Conservation (phyloP, 2,888 invertebrate genomes). For the Clunio marinus region DNA sequence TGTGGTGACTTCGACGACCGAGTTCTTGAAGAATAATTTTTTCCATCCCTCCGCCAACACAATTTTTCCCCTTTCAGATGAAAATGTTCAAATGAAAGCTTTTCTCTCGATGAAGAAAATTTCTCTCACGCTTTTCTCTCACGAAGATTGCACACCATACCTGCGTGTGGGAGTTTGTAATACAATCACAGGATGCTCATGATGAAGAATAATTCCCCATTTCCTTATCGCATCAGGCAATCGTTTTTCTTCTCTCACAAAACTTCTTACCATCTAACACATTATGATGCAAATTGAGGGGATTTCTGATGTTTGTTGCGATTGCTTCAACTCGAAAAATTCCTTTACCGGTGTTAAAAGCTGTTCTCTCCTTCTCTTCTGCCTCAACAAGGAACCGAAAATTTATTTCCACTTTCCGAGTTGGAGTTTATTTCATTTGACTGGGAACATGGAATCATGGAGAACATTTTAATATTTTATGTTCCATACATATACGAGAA, state of each 20-base stretch:
- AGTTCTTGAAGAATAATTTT: not conserved
- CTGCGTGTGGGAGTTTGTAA: slow-evolving; percentile 10
- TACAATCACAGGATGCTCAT: not conserved
- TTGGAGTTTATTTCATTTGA: slow-evolving; percentile 17
- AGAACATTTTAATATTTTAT: slow-evolving; percentile 19
- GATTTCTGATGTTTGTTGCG: not conserved
- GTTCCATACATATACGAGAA: not conserved
- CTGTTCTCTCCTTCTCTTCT: not conserved
- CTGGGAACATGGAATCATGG: slow-evolving; percentile 21
- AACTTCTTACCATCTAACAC: not conserved
- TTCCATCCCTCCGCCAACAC: not conserved
- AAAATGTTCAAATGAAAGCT: too few relatives aligned
- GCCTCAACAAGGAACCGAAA: not conserved
- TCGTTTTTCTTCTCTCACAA: not conserved
- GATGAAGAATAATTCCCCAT: not conserved
- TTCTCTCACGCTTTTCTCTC: not conserved
- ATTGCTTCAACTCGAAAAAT: slow-evolving; percentile 25
- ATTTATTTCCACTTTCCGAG: slow-evolving; percentile 12
- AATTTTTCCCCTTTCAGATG: not conserved
- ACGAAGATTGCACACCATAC: not conserved
- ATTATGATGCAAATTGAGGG: not conserved
- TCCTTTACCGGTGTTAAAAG: not conserved
- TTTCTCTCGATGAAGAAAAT: not conserved
- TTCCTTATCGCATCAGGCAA: slow-evolving; percentile 6
- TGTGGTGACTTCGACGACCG: slow-evolving; percentile 18